Percentiles rank a stretch among this genome's conserved stretches.
Conservation (phyloP, 1,140 invertebrate genomes). For the Polypedilum vanderplanki region DNA sequence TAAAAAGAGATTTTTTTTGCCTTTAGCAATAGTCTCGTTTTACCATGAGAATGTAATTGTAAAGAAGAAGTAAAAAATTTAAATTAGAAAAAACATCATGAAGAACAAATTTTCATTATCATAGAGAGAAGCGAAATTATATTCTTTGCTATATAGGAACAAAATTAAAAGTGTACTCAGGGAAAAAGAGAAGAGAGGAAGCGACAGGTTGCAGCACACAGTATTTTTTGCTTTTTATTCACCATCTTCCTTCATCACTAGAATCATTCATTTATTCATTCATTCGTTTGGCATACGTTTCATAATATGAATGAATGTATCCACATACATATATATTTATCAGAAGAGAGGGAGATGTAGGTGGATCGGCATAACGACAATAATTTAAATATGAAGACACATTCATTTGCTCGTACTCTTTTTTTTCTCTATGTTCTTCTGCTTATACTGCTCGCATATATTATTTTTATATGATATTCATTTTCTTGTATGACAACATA, state of each 20-base stretch:
- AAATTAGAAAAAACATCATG: not conserved
- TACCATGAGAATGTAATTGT: not conserved
- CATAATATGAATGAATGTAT: not conserved
- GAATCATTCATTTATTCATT: not conserved
- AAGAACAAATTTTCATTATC: slow-evolving; percentile 14
- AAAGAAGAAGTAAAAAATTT: not conserved
- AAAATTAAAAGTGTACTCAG: not conserved
- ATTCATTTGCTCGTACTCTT: slow-evolving; percentile 8
- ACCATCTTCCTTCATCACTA: no score
- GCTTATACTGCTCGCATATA: not conserved
- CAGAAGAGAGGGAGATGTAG: not conserved
- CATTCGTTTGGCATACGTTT: not conserved
- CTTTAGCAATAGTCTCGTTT: not conserved
- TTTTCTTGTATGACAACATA: slow-evolving; percentile 19
- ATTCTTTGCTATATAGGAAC: not conserved
- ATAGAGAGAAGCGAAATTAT: not conserved
- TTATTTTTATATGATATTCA: slow-evolving; percentile 20
- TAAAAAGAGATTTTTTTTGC: no score
- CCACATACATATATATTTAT: not conserved
- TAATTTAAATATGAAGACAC: slow-evolving; percentile 29
- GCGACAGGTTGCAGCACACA: not conserved
- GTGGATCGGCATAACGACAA: not conserved
- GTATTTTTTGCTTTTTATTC: no score
- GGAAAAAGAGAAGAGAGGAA: not conserved
- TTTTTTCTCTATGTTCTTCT: not conserved